A percentile compares a stretch with the other conserved stretches of the same genome.
Conservation (phyloP, 2,888 invertebrate species). For the Stenolophus ochropezus region DNA sequence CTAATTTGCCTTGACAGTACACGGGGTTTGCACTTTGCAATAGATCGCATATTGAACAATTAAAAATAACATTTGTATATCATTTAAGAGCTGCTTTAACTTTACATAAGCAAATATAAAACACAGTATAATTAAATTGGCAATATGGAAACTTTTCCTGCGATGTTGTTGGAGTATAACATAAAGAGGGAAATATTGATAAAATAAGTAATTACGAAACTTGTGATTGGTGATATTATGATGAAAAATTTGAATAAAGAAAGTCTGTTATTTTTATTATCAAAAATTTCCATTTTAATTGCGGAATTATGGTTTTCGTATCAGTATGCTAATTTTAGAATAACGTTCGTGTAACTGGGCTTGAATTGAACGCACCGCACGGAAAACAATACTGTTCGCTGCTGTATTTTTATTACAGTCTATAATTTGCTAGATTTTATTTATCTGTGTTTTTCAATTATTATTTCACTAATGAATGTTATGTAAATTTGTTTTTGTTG, state of each 20-base stretch:
- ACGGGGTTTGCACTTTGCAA: too few species aligned
- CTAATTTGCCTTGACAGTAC: too few species aligned
- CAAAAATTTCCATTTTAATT: conserved; percentile 59
- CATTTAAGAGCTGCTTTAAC: too few species aligned
- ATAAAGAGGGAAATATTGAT: conserved; percentile 2
- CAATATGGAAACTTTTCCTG: too few species aligned
- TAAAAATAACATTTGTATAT: too few species aligned
- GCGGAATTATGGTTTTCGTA: conserved; percentile 56
- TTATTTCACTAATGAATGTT: conserved; percentile 41
- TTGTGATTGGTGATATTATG: conserved; percentile 27
- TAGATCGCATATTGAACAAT: too few species aligned
- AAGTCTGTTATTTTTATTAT: conserved; percentile 49
- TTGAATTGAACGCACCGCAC: conserved; percentile 14
- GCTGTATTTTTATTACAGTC: conserved; percentile 40
- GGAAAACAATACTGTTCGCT: conserved; percentile 36
- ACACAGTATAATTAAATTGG: too few species aligned
- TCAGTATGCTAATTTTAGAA: conserved; percentile 59
- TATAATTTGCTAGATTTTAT: conserved; percentile 47
- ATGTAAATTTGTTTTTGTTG: too few species aligned
- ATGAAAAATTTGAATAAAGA: conserved; percentile 32
- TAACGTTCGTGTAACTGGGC: conserved; percentile 30
- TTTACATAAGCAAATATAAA: too few species aligned
- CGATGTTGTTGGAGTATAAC: too few species aligned
- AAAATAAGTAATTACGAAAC: conserved; percentile 45
- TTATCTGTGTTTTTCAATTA: conserved; percentile 34